Evolutionary conservation across 2,797 vertebrate species (phyloP).

Genomic region (Tiaroga cobitis): DNA sequence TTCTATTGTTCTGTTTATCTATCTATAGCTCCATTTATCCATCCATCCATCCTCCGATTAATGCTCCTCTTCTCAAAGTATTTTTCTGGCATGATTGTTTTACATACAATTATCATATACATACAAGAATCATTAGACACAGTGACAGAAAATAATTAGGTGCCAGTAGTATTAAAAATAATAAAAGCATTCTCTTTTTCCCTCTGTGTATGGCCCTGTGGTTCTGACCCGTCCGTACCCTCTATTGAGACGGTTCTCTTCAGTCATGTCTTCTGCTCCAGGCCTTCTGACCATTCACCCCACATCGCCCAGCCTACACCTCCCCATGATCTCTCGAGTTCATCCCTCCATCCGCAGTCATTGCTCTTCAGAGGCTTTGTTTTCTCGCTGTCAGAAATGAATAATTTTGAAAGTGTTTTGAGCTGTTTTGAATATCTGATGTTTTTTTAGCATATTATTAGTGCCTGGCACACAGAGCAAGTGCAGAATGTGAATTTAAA

Average conservation of each 20-base stretch:
- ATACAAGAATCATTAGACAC: not conserved
- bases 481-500: slow-evolving; percentile 54
- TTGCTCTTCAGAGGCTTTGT: slow-evolving; percentile 63
- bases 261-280: not conserved
- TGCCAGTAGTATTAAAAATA: not conserved
- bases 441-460: slow-evolving; percentile 47
- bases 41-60: not conserved
- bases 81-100: not conserved
- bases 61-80: not conserved
- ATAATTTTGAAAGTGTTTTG: slow-evolving; percentile 48
- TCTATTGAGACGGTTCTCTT: slow-evolving; percentile 10
- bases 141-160: not conserved
- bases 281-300: slow-evolving; percentile 14
- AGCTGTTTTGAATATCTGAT: slow-evolving; percentile 49
- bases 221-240: slow-evolving; percentile 17
- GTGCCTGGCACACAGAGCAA: slow-evolving; percentile 21
- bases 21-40: too few relatives aligned
- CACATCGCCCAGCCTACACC: not conserved
- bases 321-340: not conserved
- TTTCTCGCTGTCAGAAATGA: slow-evolving; percentile 49
- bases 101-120: not conserved
- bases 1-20: too few relatives aligned
- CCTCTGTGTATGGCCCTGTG: not conserved
- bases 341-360: slow-evolving; percentile 57
- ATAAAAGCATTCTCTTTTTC: not conserved